phyloP scores from a whole-genome alignment of 1,140 invertebrate genomes.

The Aporrectodea caliginosa region DNA sequence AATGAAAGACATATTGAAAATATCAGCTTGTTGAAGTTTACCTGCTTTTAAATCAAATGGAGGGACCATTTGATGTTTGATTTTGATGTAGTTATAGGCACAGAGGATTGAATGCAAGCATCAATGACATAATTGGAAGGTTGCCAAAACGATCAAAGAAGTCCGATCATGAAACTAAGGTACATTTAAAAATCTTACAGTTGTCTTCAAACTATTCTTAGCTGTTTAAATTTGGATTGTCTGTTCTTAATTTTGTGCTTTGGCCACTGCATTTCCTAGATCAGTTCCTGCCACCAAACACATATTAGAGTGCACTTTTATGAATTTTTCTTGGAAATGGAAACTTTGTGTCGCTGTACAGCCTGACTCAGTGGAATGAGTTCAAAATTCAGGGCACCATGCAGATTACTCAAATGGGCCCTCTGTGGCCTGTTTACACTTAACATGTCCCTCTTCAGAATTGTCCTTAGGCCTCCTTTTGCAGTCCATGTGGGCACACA shows the following conservation, averaged over 20 bases:
- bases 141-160: not conserved
- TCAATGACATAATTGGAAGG: not conserved
- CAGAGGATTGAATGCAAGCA: not conserved
- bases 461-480: no score
- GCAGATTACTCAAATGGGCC: no score
- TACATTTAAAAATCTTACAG: not conserved
- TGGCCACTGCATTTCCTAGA: not conserved
- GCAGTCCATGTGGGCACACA: no score
- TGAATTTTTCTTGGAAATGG: no score
- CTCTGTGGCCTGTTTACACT: no score
- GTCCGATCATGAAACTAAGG: not conserved
- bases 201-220: not conserved
- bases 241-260: not conserved
- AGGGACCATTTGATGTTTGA: not conserved
- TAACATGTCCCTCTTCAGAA: no score
- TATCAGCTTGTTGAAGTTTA: not conserved
- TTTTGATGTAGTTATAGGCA: not conserved
- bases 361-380: no score
- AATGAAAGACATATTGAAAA: not conserved
- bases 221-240: not conserved
- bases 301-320: no score
- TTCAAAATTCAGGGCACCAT: no score
- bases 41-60: no score
- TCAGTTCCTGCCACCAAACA: no score
- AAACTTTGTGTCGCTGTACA: no score